A percentile compares a stretch with the other conserved stretches of the same genome.
These are phyloP conservation scores for Manacus vitellinus DNA, from an alignment of 2,113 vertebrate species.

Conservation along the genomic window DNA sequence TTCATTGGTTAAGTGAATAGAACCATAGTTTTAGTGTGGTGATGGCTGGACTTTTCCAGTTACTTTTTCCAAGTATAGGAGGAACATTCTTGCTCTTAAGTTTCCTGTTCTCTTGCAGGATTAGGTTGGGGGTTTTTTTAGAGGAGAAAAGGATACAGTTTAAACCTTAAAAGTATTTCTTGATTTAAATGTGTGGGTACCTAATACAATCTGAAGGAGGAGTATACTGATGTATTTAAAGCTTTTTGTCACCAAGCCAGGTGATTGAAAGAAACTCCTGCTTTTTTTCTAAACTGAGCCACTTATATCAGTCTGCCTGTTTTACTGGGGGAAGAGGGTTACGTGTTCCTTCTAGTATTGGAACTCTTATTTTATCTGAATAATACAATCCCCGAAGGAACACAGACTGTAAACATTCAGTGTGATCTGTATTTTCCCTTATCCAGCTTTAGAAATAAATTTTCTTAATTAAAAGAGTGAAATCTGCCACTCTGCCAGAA, in stretches of 20 bases:
- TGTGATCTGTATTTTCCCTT: not conserved
- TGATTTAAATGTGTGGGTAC: not conserved
- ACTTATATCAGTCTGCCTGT: not conserved
- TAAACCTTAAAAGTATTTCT: not conserved
- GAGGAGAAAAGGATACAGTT: not conserved
- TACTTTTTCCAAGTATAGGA: not conserved
- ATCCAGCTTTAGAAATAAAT: not conserved
- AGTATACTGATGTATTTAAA: not conserved
- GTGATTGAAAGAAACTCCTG: not conserved
- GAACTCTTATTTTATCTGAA: not conserved
- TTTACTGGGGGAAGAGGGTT: not conserved
- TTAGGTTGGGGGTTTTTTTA: not conserved
- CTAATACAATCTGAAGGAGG: not conserved
- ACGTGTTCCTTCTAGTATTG: not conserved
- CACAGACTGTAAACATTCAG: not conserved
- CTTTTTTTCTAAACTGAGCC: not conserved
- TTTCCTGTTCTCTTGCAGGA: not conserved
- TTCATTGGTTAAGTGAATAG: not conserved
- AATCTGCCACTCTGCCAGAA: not conserved
- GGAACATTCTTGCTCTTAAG: not conserved
- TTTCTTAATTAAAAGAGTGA: not conserved
- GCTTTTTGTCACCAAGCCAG: not conserved
- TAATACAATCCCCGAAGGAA: not conserved
- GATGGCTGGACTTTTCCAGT: slow-evolving; percentile 5
- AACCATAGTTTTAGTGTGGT: not conserved